These are phyloP conservation scores for Nezara viridula DNA, from an alignment of 2,888 invertebrate species.

Conservation along the genomic window DNA sequence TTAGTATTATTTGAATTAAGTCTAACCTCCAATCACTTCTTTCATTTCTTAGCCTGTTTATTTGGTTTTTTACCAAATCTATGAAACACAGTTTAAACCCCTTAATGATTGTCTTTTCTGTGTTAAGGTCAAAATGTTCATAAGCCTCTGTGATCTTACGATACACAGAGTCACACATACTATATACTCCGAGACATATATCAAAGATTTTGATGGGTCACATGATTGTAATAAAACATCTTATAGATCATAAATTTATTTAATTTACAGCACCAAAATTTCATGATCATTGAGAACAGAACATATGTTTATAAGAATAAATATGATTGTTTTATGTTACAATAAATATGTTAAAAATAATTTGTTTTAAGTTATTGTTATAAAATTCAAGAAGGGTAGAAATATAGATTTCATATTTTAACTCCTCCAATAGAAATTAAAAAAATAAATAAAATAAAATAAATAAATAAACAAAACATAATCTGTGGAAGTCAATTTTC, in stretches of 20 bases:
- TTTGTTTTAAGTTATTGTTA: no score
- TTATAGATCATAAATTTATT: slow-evolving; percentile 36
- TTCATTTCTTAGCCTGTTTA: slow-evolving; percentile 52
- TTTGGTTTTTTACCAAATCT: slow-evolving; percentile 47
- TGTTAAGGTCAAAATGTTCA: slow-evolving; percentile 37
- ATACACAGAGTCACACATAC: slow-evolving; percentile 45
- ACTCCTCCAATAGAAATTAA: neutral
- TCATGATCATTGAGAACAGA: neutral
- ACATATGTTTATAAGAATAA: slow-evolving; percentile 14
- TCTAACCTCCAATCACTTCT: slow-evolving; percentile 49
- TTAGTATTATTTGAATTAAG: slow-evolving; percentile 37
- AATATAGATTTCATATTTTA: neutral
- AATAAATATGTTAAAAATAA: neutral
- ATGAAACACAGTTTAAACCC: slow-evolving; percentile 43
- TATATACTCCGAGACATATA: slow-evolving; percentile 45
- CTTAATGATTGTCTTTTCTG: slow-evolving; percentile 40
- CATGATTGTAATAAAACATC: slow-evolving; percentile 48
- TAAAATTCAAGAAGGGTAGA: neutral
- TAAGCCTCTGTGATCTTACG: slow-evolving; percentile 52
- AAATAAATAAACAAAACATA: neutral
- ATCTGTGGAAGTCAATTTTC: neutral
- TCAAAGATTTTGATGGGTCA: slow-evolving; percentile 52
- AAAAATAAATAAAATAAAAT: neutral
- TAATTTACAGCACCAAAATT: slow-evolving; percentile 19
- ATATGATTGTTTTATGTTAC: neutral